A percentile compares a stretch with the other conserved stretches of the same genome.
These are phyloP conservation scores for Deroplatys truncata DNA, from an alignment of 2,888 invertebrate species.

Conservation along the genomic window DNA sequence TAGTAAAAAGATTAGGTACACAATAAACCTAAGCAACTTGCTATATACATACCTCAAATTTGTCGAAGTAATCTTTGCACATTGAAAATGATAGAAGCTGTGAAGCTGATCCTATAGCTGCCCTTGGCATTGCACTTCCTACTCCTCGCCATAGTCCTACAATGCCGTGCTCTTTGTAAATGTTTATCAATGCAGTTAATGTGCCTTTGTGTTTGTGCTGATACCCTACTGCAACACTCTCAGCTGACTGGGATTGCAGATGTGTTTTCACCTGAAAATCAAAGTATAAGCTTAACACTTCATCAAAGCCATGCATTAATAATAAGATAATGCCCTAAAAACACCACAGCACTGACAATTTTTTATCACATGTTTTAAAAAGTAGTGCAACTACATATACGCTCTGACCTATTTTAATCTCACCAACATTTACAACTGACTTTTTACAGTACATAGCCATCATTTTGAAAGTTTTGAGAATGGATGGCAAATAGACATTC, in stretches of 20 bases:
- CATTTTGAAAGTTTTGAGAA: no score
- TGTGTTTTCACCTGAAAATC: slow-evolving; percentile 66
- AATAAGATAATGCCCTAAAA: no score
- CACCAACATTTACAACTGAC: no score
- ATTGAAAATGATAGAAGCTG: slow-evolving; percentile 80
- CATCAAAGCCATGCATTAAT: no score
- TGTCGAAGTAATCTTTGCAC: slow-evolving; percentile 54
- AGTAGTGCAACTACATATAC: no score
- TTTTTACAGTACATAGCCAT: no score
- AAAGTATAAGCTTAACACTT: background rate
- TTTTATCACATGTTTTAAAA: no score
- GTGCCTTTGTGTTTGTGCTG: slow-evolving; percentile 74
- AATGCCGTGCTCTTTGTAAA: slow-evolving; percentile 46
- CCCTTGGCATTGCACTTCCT: slow-evolving; percentile 65
- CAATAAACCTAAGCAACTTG: no score
- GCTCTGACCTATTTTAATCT: no score
- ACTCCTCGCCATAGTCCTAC: slow-evolving; percentile 78
- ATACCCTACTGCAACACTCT: slow-evolving; percentile 79
- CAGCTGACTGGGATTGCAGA: slow-evolving; percentile 67
- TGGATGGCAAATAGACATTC: no score
- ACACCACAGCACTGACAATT: no score
- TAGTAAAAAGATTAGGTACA: no score
- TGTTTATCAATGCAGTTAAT: slow-evolving; percentile 53
- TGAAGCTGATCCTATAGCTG: slow-evolving; percentile 74
- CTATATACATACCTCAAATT: slow-evolving; percentile 33